Conservation (phyloP, 2,797 vertebrate genomes). For the Alfaro cultratus region DNA sequence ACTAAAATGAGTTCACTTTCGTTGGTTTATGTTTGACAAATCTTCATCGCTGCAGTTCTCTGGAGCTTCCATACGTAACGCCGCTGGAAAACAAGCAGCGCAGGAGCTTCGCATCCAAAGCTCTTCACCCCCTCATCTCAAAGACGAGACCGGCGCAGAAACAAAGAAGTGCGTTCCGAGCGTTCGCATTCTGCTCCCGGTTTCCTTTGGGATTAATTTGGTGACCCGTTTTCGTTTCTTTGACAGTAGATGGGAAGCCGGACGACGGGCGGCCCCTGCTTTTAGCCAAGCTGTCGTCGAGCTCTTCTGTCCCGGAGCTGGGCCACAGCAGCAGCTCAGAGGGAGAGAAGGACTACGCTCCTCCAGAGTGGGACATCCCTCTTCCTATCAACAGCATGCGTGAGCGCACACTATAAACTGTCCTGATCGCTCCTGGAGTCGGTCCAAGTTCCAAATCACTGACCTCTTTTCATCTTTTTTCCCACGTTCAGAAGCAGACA, state of each 20-base stretch:
- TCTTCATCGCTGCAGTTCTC: slow-evolving; percentile 77
- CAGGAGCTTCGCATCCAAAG: slow-evolving; percentile 89
- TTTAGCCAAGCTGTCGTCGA: slow-evolving; percentile 85
- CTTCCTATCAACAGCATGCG: slow-evolving; percentile 85
- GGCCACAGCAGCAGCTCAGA: slow-evolving; percentile 96
- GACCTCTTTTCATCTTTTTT: neutral
- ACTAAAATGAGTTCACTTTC: neutral
- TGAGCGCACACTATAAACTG: slow-evolving; percentile 72
- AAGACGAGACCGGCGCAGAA: slow-evolving; percentile 89
- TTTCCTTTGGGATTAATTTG: neutral
- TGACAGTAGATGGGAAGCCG: slow-evolving; percentile 79
- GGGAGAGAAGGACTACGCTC: slow-evolving; percentile 94
- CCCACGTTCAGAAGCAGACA: slow-evolving; percentile 84
- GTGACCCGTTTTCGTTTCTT: neutral
- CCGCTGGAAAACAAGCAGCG: slow-evolving; percentile 92
- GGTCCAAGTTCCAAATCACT: neutral
- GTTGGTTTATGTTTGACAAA: neutral
- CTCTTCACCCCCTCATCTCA: slow-evolving; percentile 80
- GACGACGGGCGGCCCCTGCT: slow-evolving; percentile 86
- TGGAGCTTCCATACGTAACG: slow-evolving; percentile 90
- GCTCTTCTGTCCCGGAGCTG: slow-evolving; percentile 85
- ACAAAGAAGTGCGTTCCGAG: slow-evolving; percentile 82
- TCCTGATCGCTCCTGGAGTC: no score
- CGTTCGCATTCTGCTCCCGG: neutral
- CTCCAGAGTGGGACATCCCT: slow-evolving; percentile 96